Evolutionary conservation across 2,888 invertebrate species (phyloP), one percentile per base, ranked within the genome.

Genomic region (Antheraea assamensis): DNA sequence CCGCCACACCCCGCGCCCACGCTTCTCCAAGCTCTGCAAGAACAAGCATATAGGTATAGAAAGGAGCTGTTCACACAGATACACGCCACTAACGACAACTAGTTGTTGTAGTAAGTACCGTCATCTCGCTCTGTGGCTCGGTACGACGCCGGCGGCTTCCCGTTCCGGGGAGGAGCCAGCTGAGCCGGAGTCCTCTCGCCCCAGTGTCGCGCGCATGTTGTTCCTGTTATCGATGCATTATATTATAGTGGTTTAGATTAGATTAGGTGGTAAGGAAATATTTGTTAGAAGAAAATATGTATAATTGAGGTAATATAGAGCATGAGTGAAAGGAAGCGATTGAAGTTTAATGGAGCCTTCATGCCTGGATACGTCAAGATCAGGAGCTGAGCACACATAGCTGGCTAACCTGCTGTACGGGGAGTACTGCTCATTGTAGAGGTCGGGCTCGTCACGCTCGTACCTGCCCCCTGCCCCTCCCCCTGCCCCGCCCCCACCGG

Each of bases 1-100:
- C 94, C 78, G 96, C 92, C 78, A 98, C 95, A 73, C 97, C 97
- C 78, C 97, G 97, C 75, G 98, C 94, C 96, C 97, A 98, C 81
- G 96, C 95, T 83, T 96, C 93, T 73, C 95, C 95, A 74, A 92
- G 83, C 49, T 90, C 92, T 76, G 94, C 94, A 90, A 85, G 8
- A 70, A 75, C 19, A 68, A 30, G 71, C 31, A 31, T 47, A 71
- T 49, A 15, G 24, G 64, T 49, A 27, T 61, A 10, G 17, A 47
- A 31, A 15, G 27, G 19, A 42, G 42, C 13, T 13, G 13, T 64
- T 19, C 49, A 24, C 58, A 13, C 3, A 24, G 3, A 24, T 7
- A 10, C 8, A 58, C 10, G n/a, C 24, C 21, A 58, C 58, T 1
- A 24, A 61, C 15, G 27, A 24, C 58, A 17, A 61, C 27, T 19